phyloP scores from a whole-genome alignment of 2,888 invertebrate species.

The Diarsia mendica region DNA sequence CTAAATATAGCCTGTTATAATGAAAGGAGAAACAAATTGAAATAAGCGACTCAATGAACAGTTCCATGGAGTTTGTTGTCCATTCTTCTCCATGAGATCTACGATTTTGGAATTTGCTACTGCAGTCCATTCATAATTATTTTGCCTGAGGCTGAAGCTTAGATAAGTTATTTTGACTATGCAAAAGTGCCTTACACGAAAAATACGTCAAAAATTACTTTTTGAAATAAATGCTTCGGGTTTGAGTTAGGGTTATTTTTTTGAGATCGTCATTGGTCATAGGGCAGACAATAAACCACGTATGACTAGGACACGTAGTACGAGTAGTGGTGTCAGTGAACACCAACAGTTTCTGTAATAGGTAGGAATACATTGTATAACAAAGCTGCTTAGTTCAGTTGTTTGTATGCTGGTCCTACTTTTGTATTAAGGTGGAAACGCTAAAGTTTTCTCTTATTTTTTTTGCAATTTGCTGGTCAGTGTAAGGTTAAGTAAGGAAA shows the following conservation, averaged over 20 bases:
- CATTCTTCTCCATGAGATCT: too few species aligned
- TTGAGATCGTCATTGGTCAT: background rate
- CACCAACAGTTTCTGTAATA: background rate
- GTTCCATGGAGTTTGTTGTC: background rate
- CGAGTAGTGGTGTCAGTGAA: background rate
- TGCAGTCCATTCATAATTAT: too few species aligned
- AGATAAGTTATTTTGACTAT: too few species aligned
- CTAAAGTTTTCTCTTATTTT: too few species aligned
- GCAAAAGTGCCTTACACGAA: too few species aligned
- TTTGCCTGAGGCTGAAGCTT: too few species aligned
- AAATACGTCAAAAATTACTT: too few species aligned
- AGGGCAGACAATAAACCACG: background rate
- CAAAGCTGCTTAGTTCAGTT: background rate
- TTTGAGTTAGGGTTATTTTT: background rate
- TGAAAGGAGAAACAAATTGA: constrained; percentile 8
- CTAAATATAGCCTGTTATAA: constrained; percentile 19
- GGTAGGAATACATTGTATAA: background rate
- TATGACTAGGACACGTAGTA: too few species aligned
- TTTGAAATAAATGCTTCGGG: too few species aligned
- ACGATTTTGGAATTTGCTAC: too few species aligned
- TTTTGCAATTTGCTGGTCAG: too few species aligned
- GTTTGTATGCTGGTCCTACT: background rate
- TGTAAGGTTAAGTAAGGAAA: too few species aligned
- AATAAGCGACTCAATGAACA: background rate
- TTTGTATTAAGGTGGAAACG: background rate